Conservation (phyloP, 2,113 vertebrate species). For the Archocentrus centrarchus region DNA sequence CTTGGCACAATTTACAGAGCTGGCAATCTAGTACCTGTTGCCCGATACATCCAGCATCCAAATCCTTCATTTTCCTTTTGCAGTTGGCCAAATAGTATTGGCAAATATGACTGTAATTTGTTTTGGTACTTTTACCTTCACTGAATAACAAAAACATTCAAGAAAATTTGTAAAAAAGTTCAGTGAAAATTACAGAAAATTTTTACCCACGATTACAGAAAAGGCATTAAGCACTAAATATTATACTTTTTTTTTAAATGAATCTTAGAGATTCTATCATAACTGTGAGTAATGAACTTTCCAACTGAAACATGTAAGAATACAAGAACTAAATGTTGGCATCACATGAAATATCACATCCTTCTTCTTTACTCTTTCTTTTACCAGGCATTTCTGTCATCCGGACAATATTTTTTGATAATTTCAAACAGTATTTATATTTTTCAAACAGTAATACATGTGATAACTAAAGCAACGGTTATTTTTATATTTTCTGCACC, state of each 20-base stretch:
- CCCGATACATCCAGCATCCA: conserved; percentile 22
- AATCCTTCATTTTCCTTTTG: conserved; percentile 34
- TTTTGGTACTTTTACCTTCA: conserved; percentile 16
- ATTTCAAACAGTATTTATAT: neutral
- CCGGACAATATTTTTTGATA: neutral
- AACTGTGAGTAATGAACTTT: neutral
- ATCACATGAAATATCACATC: neutral
- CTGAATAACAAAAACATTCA: conserved; percentile 5
- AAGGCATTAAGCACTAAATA: neutral
- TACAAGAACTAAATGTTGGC: neutral
- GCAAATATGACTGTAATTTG: conserved; percentile 28
- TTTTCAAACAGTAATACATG: neutral
- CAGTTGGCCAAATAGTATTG: conserved; percentile 26
- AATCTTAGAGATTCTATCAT: neutral
- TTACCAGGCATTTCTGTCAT: neutral
- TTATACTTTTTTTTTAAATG: neutral
- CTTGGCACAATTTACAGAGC: conserved; percentile 46
- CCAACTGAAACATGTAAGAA: neutral
- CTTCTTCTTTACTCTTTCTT: neutral
- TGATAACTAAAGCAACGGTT: neutral
- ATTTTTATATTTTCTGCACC: neutral
- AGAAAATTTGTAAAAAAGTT: neutral
- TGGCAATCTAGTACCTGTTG: conserved; percentile 44
- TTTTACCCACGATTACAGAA: neutral
- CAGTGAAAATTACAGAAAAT: neutral